Conservation (phyloP, 2,797 vertebrate genomes). For the Hyperoplus lanceolatus region DNA sequence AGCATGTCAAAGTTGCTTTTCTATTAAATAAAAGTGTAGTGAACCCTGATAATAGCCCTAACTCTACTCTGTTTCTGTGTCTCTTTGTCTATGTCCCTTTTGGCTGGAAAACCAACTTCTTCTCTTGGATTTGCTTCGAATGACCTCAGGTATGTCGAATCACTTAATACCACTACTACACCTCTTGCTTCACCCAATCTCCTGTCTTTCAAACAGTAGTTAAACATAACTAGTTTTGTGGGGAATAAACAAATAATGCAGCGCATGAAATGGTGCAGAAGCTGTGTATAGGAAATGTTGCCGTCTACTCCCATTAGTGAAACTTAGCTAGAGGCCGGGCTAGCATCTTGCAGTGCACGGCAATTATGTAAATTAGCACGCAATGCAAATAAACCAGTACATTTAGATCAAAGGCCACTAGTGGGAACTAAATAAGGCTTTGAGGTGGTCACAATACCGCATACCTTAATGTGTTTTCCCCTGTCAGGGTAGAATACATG, state of each 20-base stretch:
- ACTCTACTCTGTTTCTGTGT: slow-evolving; percentile 40
- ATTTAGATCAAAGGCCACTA: slow-evolving; percentile 52
- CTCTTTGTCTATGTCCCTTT: slow-evolving; percentile 17
- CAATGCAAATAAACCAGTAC: slow-evolving; percentile 51
- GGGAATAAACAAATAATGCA: slow-evolving; percentile 25
- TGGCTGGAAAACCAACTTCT: slow-evolving; percentile 56
- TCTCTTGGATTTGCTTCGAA: slow-evolving; percentile 38
- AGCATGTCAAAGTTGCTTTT: slow-evolving; percentile 46
- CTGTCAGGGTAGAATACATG: slow-evolving; percentile 26
- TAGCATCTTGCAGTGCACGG: slow-evolving; percentile 15
- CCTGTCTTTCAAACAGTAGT: not conserved
- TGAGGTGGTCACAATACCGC: slow-evolving; percentile 58
- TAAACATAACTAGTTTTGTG: slow-evolving; percentile 9
- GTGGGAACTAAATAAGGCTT: slow-evolving; percentile 44
- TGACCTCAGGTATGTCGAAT: slow-evolving; percentile 75
- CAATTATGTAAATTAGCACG: slow-evolving; percentile 48
- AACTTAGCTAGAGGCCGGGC: slow-evolving; percentile 29
- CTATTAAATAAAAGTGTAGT: slow-evolving; percentile 47
- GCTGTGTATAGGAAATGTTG: slow-evolving; percentile 35
- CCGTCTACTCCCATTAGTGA: slow-evolving; percentile 5
- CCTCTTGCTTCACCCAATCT: not conserved
- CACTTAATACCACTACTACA: slow-evolving; percentile 29
- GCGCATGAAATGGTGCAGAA: slow-evolving; percentile 19
- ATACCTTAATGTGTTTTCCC: slow-evolving; percentile 44
- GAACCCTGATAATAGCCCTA: slow-evolving; percentile 52